Evolutionary conservation across 1,140 invertebrate species (phyloP), one percentile per base, ranked within the genome.

Genomic region (Solenopsis invicta): DNA sequence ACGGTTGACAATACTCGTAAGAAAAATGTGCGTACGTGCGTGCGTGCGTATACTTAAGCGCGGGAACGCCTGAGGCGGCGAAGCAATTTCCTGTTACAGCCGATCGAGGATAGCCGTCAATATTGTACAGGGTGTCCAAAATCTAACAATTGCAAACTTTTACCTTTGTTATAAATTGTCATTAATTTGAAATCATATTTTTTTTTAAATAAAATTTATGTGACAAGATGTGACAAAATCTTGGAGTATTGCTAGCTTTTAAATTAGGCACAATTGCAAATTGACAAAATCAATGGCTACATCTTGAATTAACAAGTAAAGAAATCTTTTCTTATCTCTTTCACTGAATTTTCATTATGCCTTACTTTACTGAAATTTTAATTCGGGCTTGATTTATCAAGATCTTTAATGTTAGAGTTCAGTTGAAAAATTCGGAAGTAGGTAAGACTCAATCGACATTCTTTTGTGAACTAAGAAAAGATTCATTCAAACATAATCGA

Each of bases 21-120:
- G 82, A 85, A 85, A 85, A 85, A 78, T 61, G 74, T 54, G 72
- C 13, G 61, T 75, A 34, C 29, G 56, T 82, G 59, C 72, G 59
- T 72, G 24, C 34, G 48, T 54, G 84, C 18, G 74, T 41, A 62
- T 74, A 86, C 86, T 71, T 84, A 75, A 52, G n/a, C 64, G 69
- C 41, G 48, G 10, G 45, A 59, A 64, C n/a, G 74, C 81, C 54
- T 34, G 59, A 59, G 77, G 75, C 75, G 48, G 50, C 75, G 50
- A 56, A 84, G 62, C 86, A 88, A 88, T 88, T 85, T 88, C 72
- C 66, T 72, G 64, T 88, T 85, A 88, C 50, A 16, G 24, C 8
- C 61, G 45, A 85, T 86, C 56, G 21, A 54, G 82, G 45, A 71
- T 87, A 77, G 62, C 37, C 71, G 54, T 84, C 54, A 61, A 62